phyloP scores from a whole-genome alignment of 2,113 vertebrate species.

The Toxotes chatareus region DNA sequence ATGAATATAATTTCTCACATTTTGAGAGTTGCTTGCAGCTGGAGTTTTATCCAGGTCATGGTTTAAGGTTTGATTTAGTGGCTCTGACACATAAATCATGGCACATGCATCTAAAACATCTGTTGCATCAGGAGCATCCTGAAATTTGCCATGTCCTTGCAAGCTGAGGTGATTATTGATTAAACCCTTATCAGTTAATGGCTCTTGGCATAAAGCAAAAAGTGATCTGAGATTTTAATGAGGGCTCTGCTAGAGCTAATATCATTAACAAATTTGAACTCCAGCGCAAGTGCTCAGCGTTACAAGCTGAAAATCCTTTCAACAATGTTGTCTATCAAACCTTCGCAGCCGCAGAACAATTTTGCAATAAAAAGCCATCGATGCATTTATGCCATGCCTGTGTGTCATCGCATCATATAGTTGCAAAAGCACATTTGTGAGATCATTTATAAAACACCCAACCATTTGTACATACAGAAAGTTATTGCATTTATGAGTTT shows the following conservation, averaged over 20 bases:
- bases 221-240: slow-evolving; percentile 26
- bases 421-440: slow-evolving; percentile 1
- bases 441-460: not conserved
- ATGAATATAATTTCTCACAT: slow-evolving; percentile 11
- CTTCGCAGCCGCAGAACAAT: slow-evolving; percentile 2
- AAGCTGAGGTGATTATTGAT: slow-evolving; percentile 50
- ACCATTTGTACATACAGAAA: not conserved
- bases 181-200: slow-evolving; percentile 36
- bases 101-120: slow-evolving; percentile 12
- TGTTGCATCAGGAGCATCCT: slow-evolving; percentile 1
- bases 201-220: slow-evolving; percentile 12
- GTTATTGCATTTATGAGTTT: not conserved
- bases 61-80: not conserved
- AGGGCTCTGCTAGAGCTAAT: slow-evolving; percentile 14
- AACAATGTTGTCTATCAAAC: not conserved
- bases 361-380: slow-evolving; percentile 28
- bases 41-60: slow-evolving; percentile 7
- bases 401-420: slow-evolving; percentile 3
- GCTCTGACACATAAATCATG: slow-evolving; percentile 3
- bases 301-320: slow-evolving; percentile 47
- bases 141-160: slow-evolving; percentile 19
- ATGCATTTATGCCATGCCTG: slow-evolving; percentile 14
- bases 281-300: not conserved
- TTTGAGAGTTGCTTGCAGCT: not conserved
- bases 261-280: slow-evolving; percentile 59